Conservation (phyloP, 2,797 vertebrate species). For the Enteromius anoplus region DNA sequence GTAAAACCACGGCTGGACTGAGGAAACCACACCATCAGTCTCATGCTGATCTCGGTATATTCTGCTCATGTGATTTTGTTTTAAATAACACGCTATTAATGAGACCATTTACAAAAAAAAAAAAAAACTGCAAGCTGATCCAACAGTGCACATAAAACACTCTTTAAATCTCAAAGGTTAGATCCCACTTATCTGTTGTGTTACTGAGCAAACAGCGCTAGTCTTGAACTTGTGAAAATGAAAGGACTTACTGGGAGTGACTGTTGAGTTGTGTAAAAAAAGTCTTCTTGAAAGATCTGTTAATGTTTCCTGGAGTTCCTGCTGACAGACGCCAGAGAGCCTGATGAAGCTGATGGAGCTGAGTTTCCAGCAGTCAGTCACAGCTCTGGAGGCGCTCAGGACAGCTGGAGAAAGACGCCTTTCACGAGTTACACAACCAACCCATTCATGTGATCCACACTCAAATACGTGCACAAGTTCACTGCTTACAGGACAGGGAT, state of each 20-base stretch:
- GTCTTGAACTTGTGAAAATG: neutral
- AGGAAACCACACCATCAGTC: constrained; percentile 9
- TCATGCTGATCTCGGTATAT: neutral
- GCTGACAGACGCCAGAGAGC: neutral
- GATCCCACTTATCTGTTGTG: neutral
- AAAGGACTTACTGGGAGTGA: constrained; percentile 18
- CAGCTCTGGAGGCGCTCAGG: constrained; percentile 42
- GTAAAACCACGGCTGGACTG: neutral
- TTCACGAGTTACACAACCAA: constrained; percentile 40
- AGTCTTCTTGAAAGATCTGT: neutral
- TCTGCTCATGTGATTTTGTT: neutral
- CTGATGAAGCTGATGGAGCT: neutral
- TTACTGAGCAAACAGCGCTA: neutral
- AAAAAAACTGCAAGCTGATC: neutral
- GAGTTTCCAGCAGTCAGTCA: constrained; percentile 50
- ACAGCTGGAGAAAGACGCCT: constrained; percentile 4
- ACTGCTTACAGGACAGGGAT: neutral
- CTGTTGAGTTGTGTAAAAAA: neutral
- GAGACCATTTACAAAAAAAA: neutral
- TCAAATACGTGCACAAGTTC: neutral
- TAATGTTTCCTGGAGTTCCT: constrained; percentile 10
- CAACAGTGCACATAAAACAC: neutral
- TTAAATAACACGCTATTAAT: neutral
- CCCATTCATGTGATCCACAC: constrained; percentile 12
- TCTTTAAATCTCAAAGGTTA: neutral